A percentile compares a stretch with the other conserved stretches of the same genome.
Evolutionary conservation across 92 coral and sea anemone genomes (phyloP).

Genomic region (Bergia sp.): DNA sequence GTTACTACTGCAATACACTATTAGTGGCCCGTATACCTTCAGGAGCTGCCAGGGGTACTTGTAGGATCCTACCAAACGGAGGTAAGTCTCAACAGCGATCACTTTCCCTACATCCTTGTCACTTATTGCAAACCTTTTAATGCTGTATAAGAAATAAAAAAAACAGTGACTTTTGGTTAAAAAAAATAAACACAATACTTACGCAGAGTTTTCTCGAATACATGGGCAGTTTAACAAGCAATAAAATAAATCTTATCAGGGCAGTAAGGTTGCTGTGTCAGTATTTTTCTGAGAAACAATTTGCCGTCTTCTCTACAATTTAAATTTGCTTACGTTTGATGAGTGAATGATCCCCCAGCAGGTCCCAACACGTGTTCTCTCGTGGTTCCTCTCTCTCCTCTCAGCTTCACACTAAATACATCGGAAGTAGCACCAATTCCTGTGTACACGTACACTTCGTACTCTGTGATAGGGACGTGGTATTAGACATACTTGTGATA

Average conservation of each 20-base stretch:
- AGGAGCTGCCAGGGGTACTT: neutral
- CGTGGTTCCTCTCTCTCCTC: neutral
- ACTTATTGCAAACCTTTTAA: neutral
- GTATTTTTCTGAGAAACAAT: no score
- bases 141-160: neutral
- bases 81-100: neutral
- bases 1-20: no score
- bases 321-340: neutral
- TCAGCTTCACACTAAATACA: constrained; percentile 22
- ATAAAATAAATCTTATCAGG: no score
- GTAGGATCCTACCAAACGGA: neutral
- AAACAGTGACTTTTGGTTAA: neutral
- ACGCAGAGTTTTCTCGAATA: no score
- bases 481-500: neutral
- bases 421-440: neutral
- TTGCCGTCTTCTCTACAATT: no score
- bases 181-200: neutral
- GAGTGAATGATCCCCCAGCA: neutral
- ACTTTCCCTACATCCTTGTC: constrained; percentile 8
- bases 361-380: constrained; percentile 24
- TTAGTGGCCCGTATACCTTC: neutral
- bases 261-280: no score
- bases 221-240: no score
- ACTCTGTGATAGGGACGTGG: constrained; percentile 7
- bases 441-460: neutral